Conservation (phyloP, 1,140 invertebrate genomes). For the Euwallacea similis region DNA sequence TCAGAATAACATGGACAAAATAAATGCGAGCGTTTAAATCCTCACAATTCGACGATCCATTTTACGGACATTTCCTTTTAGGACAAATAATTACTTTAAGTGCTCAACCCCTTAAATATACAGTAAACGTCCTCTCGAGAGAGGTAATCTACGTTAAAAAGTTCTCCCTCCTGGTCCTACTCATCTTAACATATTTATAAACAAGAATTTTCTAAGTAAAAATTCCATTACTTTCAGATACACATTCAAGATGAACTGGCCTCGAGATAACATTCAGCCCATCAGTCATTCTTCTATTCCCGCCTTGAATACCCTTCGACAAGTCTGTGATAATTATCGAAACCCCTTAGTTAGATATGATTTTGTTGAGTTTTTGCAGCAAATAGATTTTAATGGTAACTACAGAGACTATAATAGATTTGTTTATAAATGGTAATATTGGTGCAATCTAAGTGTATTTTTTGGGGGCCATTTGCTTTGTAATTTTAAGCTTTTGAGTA, state of each 20-base stretch:
- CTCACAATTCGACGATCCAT: neutral
- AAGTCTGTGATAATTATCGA: slow-evolving; percentile 40
- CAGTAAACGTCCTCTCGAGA: no score
- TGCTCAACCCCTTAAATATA: no score
- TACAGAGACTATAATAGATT: no score
- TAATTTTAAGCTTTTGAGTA: no score
- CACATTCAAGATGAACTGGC: slow-evolving; percentile 50
- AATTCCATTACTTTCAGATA: slow-evolving; percentile 41
- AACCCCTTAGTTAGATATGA: slow-evolving; percentile 16
- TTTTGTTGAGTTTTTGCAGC: slow-evolving; percentile 7
- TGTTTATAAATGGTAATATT: no score
- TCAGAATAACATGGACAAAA: neutral
- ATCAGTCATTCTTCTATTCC: slow-evolving; percentile 6
- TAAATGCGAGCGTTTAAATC: neutral
- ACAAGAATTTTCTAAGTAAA: slow-evolving; percentile 2
- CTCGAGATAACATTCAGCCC: slow-evolving; percentile 47
- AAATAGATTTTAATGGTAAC: neutral
- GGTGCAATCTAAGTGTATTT: no score
- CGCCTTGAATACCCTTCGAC: slow-evolving; percentile 39
- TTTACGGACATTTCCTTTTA: neutral
- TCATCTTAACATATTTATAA: neutral
- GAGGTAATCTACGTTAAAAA: no score
- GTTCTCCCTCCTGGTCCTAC: no score
- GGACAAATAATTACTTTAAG: neutral
- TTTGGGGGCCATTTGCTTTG: no score